Evolutionary conservation across 2,113 vertebrate species (phyloP).

Genomic region (Aphelocoma coerulescens): DNA sequence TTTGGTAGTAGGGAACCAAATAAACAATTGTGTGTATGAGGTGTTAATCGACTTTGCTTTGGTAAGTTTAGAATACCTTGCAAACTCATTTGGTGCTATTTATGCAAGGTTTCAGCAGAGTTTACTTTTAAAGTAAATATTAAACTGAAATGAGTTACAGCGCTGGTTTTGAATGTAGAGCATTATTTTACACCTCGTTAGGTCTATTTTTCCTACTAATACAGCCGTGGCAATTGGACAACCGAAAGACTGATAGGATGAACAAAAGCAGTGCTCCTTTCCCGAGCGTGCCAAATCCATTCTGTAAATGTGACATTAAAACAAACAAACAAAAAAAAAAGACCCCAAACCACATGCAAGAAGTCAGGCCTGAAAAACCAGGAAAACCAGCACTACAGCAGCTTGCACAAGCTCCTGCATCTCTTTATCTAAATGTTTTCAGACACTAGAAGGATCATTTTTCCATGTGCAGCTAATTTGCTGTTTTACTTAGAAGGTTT

Average conservation of each 20-base stretch:
- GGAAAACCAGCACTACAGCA: not conserved
- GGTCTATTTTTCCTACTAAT: slow-evolving; percentile 29
- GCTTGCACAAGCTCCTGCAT: not conserved
- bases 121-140: slow-evolving; percentile 49
- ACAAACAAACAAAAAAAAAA: not conserved
- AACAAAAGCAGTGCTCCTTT: not conserved
- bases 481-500: not conserved
- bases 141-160: slow-evolving; percentile 9
- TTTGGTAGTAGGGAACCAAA: not conserved
- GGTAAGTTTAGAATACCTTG: not conserved
- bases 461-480: not conserved
- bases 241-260: not conserved
- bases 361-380: not conserved
- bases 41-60: slow-evolving; percentile 14
- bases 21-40: not conserved
- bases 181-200: slow-evolving; percentile 36
- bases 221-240: not conserved
- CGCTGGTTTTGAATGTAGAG: not conserved
- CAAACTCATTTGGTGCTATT: not conserved
- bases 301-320: slow-evolving; percentile 41
- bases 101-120: slow-evolving; percentile 9
- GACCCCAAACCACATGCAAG: not conserved
- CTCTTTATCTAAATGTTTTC: slow-evolving; percentile 21
- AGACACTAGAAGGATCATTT: not conserved
- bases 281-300: not conserved